Evolutionary conservation across 2,113 vertebrate species (phyloP).

Genomic region (Austrofundulus limnaeus): DNA sequence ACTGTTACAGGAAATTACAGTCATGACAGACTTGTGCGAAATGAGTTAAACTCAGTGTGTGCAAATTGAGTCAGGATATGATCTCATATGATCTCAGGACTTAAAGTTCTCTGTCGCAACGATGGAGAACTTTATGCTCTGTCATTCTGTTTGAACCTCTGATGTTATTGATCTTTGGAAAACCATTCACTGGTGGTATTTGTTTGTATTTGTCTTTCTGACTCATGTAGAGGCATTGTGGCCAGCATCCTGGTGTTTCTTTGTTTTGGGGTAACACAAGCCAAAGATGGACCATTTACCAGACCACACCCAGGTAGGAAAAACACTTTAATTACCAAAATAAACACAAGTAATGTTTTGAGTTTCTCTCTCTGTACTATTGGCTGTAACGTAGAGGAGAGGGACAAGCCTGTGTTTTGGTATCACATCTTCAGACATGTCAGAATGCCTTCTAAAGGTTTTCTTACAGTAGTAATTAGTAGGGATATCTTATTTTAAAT

Average conservation of each 20-base stretch:
- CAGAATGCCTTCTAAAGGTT: no score
- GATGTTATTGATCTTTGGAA: neutral
- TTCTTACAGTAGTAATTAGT: no score
- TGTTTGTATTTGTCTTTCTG: constrained; percentile 1
- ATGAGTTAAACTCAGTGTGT: no score
- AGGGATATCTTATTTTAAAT: no score
- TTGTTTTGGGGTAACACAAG: constrained; percentile 98
- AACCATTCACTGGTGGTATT: no score
- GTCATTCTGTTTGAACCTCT: neutral
- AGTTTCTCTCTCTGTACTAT: neutral
- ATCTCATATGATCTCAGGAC: no score
- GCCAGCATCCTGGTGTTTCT: constrained; percentile 98
- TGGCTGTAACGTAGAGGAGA: neutral
- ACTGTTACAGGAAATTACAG: no score
- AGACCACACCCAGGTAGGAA: constrained; percentile 95
- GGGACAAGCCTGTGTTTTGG: no score
- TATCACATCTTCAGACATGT: no score
- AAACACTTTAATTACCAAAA: neutral
- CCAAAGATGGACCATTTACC: constrained; percentile 97
- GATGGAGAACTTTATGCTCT: neutral
- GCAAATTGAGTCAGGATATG: no score
- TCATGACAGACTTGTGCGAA: no score
- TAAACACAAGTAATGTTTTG: neutral
- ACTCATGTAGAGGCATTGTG: constrained; percentile 88
- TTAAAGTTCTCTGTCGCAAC: no score